Percentiles rank a stretch among this genome's conserved stretches.
Conservation (phyloP, 2,888 invertebrate genomes). For the Saturnia pavonia region DNA sequence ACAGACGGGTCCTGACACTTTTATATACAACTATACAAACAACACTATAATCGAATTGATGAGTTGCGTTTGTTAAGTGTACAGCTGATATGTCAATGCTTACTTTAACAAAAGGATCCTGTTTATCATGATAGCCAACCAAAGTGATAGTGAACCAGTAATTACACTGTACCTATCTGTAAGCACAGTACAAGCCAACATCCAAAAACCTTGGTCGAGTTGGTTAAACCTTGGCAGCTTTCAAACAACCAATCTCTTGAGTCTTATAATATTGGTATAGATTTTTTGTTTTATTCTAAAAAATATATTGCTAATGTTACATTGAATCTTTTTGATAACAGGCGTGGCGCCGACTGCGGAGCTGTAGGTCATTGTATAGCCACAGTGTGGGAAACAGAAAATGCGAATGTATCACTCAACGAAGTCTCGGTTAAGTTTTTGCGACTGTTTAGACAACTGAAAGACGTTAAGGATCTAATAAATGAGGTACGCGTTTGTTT, state of each 20-base stretch:
- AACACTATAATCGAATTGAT: background rate
- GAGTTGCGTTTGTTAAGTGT: too few relatives aligned
- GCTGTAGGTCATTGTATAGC: slow-evolving; percentile 92
- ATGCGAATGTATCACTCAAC: slow-evolving; percentile 84
- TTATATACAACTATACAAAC: background rate
- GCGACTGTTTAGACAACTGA: slow-evolving; percentile 61
- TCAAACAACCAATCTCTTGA: too few relatives aligned
- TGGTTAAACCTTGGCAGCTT: too few relatives aligned
- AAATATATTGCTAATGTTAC: background rate
- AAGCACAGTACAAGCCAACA: too few relatives aligned
- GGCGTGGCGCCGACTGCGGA: slow-evolving; percentile 88
- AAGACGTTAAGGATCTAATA: slow-evolving; percentile 69
- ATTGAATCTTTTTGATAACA: slow-evolving; percentile 45
- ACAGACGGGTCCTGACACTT: background rate
- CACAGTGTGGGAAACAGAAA: slow-evolving; percentile 88
- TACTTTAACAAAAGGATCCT: too few relatives aligned
- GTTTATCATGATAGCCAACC: background rate
- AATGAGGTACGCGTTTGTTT: slow-evolving; percentile 56
- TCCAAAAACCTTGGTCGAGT: too few relatives aligned
- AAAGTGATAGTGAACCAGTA: too few relatives aligned
- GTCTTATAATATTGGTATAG: background rate
- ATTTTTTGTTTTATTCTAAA: background rate
- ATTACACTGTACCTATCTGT: too few relatives aligned
- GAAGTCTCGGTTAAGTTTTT: slow-evolving; percentile 89
- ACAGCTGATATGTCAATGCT: too few relatives aligned